Evolutionary conservation across 2,888 invertebrate species (phyloP).

Genomic region (Rhabditoides inermis): DNA sequence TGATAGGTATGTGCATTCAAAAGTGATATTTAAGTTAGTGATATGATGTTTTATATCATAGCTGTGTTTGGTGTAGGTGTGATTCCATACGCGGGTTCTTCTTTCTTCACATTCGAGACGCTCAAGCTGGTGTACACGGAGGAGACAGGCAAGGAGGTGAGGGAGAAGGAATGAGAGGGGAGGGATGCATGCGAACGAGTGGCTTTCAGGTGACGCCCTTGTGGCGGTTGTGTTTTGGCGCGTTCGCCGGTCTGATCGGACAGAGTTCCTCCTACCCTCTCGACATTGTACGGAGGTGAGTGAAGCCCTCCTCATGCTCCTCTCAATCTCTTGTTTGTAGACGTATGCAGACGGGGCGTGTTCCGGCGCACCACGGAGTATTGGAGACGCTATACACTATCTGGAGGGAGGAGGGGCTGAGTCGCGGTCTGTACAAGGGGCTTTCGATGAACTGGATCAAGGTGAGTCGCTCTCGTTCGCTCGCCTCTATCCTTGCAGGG

Average conservation of each 20-base stretch:
- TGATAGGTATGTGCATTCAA: slow-evolving; percentile 13
- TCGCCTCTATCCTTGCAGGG: too few relatives aligned
- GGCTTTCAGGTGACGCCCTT: slow-evolving; percentile 20
- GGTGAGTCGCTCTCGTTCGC: too few relatives aligned
- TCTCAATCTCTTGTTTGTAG: slow-evolving; percentile 84
- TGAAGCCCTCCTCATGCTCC: too few relatives aligned
- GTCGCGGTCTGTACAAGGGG: slow-evolving; percentile 88
- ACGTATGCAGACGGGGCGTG: slow-evolving; percentile 50
- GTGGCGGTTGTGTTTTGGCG: slow-evolving; percentile 71
- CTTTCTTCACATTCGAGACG: slow-evolving; percentile 92
- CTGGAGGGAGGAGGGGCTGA: slow-evolving; percentile 66
- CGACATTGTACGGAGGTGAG: slow-evolving; percentile 82
- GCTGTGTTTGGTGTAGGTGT: too few relatives aligned
- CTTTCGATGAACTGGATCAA: slow-evolving; percentile 98
- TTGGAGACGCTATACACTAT: slow-evolving; percentile 68
- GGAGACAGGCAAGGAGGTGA: slow-evolving; percentile 24
- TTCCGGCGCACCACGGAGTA: slow-evolving; percentile 20
- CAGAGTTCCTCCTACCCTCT: slow-evolving; percentile 93
- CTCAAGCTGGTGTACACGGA: slow-evolving; percentile 69
- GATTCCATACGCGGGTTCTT: slow-evolving; percentile 60
- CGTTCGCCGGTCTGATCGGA: slow-evolving; percentile 80
- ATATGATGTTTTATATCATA: too few relatives aligned
- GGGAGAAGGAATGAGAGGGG: background rate
- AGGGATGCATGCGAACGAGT: background rate
- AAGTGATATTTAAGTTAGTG: background rate